These are phyloP conservation scores for Adoxophyes honmai DNA, from an alignment of 1,140 invertebrate genomes.

Conservation along the genomic window DNA sequence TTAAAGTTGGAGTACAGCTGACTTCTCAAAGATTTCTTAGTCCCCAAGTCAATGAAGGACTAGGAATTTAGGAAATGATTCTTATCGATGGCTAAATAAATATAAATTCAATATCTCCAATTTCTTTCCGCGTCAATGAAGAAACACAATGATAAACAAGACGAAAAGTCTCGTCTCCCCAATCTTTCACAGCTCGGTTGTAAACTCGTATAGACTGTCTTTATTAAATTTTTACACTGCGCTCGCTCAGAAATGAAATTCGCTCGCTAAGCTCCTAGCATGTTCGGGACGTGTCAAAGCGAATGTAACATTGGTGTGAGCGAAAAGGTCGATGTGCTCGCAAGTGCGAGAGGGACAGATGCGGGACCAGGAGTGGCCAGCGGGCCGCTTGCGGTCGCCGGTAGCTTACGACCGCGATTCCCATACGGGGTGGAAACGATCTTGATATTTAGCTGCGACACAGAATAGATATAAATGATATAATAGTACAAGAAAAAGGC, in stretches of 20 bases:
- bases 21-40: no score
- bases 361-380: neutral
- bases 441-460: slow-evolving; percentile 15
- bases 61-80: no score
- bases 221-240: slow-evolving; percentile 15
- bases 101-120: no score
- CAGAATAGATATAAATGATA: no score
- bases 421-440: neutral
- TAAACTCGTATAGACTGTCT: slow-evolving; percentile 13
- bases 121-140: neutral
- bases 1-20: neutral
- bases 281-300: slow-evolving; percentile 22
- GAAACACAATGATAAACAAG: slow-evolving; percentile 10
- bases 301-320: slow-evolving; percentile 10
- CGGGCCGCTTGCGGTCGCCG: slow-evolving; percentile 17
- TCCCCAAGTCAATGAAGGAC: no score
- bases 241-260: slow-evolving; percentile 12
- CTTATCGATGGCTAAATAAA: no score
- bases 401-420: slow-evolving; percentile 15
- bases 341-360: slow-evolving; percentile 1
- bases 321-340: neutral
- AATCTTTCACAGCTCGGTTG: slow-evolving; percentile 1
- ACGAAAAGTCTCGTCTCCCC: neutral
- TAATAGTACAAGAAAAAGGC: no score
- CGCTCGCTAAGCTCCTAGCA: slow-evolving; percentile 15